Base-by-base conservation (phyloP, 2,113 vertebrate genomes). In the Rissa tridactyla region DNA sequence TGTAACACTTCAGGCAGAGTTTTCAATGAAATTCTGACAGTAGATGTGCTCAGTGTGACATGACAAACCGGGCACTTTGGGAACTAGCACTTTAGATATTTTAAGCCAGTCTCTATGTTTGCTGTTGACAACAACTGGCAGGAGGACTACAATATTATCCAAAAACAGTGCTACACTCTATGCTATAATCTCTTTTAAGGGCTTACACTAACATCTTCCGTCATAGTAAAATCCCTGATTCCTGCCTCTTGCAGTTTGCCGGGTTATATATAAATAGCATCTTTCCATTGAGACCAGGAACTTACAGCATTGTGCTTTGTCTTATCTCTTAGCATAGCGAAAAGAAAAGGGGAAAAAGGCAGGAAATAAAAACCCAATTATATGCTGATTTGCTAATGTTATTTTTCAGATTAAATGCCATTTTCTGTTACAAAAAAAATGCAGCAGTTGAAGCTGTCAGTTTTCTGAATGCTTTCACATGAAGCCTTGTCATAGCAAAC, bases 401-500 rank as follows among this genome's bases (percentile, higher is more conserved):
- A 94, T 98, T 98, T 98, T 98, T 98, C 95, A 98, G 96, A 98
- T 98, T 98, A 98, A 97, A 98, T 97, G 97, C 96, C 96, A 98
- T 95, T 98, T 98, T 97, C 95, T 96, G 96, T 98, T 98, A 98
- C 97, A 98, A 98, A 98, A 97, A 98, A 97, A 76, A 94, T 92
- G 52, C 84, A 77, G 83, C 96, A 94, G 96, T 96, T 97, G 94
- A 98, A 97, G 88, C 96, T 98, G 97, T 98, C 98, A 98, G 90
- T 95, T 98, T 97, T 97, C 94, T 97, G 90, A 98, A 97, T 88
- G 93, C 94, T 98, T 98, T 98, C 97, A 97, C 97, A 98, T 97
- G 97, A 98, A 98, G 89, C 87, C 92, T 71, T 98, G 98, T 98
- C 98, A 97, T 98, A 98, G 97, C 96, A 98, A 98, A 98, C 96